Evolutionary conservation across 2,888 invertebrate genomes (phyloP).

Genomic region (Hirtodrosophila alboralis): DNA sequence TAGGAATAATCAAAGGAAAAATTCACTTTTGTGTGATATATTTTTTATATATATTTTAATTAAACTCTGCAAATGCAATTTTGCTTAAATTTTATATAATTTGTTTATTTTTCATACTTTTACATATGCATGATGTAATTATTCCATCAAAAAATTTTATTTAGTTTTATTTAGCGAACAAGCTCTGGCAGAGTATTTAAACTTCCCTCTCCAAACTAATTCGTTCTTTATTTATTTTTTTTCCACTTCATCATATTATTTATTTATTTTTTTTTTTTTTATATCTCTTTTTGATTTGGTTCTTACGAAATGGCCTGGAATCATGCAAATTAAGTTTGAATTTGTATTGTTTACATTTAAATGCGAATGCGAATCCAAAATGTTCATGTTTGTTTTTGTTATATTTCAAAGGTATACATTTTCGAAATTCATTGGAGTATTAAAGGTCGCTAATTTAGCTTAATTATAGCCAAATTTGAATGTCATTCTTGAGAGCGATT

Average conservation of each 20-base stretch:
- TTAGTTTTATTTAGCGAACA: no score
- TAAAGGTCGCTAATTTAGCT: constrained; percentile 65
- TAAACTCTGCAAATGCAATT: no score
- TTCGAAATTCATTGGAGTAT: constrained; percentile 33
- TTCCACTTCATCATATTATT: no score
- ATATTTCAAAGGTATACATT: constrained; percentile 30
- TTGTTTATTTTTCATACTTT: no score
- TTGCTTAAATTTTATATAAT: no score
- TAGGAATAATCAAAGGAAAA: no score
- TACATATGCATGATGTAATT: no score
- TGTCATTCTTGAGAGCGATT: constrained; percentile 54
- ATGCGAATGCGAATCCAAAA: constrained; percentile 37
- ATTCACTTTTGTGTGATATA: no score
- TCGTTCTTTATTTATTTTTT: background rate
- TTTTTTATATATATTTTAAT: no score
- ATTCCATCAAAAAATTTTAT: no score
- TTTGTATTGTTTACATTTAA: constrained; percentile 55
- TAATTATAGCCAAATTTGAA: constrained; percentile 71
- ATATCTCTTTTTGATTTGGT: constrained; percentile 17
- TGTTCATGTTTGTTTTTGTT: constrained; percentile 40
- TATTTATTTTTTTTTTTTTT: constrained; percentile 1
- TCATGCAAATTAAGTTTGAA: constrained; percentile 71
- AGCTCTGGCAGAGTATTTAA: no score
- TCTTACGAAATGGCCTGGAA: constrained; percentile 68
- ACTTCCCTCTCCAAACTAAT: no score